Conservation (phyloP, 1,140 invertebrate genomes). For the Drosophila baimaii region DNA sequence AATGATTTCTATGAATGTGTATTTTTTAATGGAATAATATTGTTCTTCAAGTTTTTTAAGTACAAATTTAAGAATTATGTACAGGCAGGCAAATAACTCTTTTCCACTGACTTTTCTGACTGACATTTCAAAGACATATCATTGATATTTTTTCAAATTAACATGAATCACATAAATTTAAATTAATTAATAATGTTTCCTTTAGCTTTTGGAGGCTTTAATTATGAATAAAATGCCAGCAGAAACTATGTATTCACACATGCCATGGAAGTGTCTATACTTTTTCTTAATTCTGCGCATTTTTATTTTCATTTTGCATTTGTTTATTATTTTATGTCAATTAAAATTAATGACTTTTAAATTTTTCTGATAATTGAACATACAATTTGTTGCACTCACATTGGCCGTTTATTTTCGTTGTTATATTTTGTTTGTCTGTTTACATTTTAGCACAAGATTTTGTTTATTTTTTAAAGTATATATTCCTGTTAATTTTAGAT, state of each 20-base stretch:
- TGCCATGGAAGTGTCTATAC: too few relatives aligned
- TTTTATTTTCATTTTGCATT: neutral
- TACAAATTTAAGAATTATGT: too few relatives aligned
- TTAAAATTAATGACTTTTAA: conserved; percentile 21
- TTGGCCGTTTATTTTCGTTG: conserved; percentile 3
- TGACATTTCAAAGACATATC: too few relatives aligned
- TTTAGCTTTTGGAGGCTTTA: neutral
- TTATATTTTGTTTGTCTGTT: conserved; percentile 3
- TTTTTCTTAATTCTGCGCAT: neutral
- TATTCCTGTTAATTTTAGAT: neutral
- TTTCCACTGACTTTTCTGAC: too few relatives aligned
- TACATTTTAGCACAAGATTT: conserved; percentile 1
- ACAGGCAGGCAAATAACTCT: too few relatives aligned
- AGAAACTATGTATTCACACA: neutral
- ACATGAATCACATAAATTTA: neutral
- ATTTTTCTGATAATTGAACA: conserved; percentile 15
- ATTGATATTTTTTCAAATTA: neutral
- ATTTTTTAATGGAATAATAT: too few relatives aligned
- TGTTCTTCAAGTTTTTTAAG: too few relatives aligned
- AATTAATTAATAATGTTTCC: neutral
- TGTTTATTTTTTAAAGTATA: neutral
- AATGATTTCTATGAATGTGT: neutral
- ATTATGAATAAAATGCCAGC: neutral
- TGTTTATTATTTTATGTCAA: conserved; percentile 4
- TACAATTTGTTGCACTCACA: conserved; percentile 24